Base-by-base conservation (phyloP, 1,140 invertebrate genomes). In the Steinernema feltiae region DNA sequence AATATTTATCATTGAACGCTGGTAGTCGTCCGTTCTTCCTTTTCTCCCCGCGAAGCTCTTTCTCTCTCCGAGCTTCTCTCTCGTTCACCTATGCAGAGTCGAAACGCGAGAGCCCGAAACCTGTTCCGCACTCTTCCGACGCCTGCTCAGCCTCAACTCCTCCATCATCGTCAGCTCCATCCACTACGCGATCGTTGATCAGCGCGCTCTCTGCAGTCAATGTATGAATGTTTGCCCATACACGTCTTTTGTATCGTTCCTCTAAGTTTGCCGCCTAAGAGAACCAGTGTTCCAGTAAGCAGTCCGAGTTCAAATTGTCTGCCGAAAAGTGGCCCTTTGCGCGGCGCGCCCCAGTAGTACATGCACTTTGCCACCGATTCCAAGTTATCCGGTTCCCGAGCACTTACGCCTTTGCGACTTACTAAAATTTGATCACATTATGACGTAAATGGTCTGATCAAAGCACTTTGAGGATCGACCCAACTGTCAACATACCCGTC, bases 161-260 rank as follows among this genome's bases (percentile, higher is more conserved):
- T 63, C 53, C 53, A 63, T 63, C 53, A 63, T 63, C 53, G 53
- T 63, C 53, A 63, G 24, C 53, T 63, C 53, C 53, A 63, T 63
- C 53, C 53, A 63, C 53, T 63, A 63, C 53, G 53, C 53, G 53
- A 63, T 63, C 53, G 53, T 63, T 63, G 53, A 63, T 63, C 53
- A 63, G 24, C 12, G 53, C 53, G 15, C 15, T 63, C 53, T 63
- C 53, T n/a, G 53, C 53, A 63, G 53, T 63, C 24, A 63, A 63
- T 63, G 24, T 63, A 27, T n/a, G 53, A 63, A 63, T 63, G 53
- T 63, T 63, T 63, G 53, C 53, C 53, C 53, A 27, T 63, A 63
- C 53, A 63, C 53, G 53, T 63, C 53, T 63, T 63, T 63, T 63
- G 53, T 63, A 63, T 63, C 53, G 53, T 15, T 63, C 53, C 15